These are phyloP conservation scores for Noctua comes DNA, from an alignment of 2,888 invertebrate genomes.

Conservation along the genomic window DNA sequence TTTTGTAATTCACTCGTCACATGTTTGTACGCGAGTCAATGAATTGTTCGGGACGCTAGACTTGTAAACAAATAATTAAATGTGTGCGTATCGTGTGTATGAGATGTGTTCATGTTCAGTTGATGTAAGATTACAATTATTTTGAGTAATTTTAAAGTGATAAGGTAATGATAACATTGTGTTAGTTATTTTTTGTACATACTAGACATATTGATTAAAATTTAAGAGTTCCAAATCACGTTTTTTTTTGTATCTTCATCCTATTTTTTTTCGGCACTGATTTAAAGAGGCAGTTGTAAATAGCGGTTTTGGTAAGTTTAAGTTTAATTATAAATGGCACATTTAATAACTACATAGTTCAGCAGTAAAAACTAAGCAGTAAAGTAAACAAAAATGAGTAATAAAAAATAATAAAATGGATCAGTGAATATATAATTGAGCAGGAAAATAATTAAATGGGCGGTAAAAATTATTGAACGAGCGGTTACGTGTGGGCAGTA, in stretches of 20 bases:
- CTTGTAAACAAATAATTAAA: conserved; percentile 25
- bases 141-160: conserved; percentile 51
- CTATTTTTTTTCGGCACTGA: too few species aligned
- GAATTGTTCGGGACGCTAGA: conserved; percentile 29
- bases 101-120: conserved; percentile 54
- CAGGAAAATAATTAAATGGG: too few species aligned
- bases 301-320: too few species aligned
- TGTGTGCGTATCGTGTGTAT: conserved; percentile 51
- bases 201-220: conserved; percentile 71
- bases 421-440: too few species aligned
- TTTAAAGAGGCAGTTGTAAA: too few species aligned
- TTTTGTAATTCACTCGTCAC: conserved; percentile 52
- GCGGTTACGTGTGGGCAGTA: too few species aligned
- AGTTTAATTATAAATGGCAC: too few species aligned
- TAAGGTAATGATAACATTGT: conserved; percentile 58
- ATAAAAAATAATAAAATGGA: too few species aligned
- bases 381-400: too few species aligned
- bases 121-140: conserved; percentile 43
- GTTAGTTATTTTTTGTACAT: conserved; percentile 73
- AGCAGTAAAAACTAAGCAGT: too few species aligned
- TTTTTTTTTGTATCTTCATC: conserved; percentile 23
- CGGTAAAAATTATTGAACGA: too few species aligned
- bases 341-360: too few species aligned
- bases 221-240: conserved; percentile 60
- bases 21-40: conserved; percentile 34